Percentiles rank a stretch among this genome's conserved stretches.
Conservation (phyloP, 2,888 invertebrate genomes). For the Tetragnatha montana region DNA sequence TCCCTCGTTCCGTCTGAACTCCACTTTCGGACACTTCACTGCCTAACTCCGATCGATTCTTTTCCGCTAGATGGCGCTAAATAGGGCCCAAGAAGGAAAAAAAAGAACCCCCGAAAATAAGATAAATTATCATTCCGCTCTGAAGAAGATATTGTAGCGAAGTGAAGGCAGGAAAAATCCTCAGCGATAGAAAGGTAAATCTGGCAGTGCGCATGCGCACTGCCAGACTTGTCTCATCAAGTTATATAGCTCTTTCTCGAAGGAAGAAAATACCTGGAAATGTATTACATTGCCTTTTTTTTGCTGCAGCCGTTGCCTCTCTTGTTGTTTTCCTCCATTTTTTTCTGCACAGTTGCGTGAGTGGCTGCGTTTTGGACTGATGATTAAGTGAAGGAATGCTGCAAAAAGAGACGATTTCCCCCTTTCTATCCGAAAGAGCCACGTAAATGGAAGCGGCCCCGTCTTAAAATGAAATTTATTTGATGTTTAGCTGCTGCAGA, state of each 20-base stretch:
- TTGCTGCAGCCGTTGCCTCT: not conserved
- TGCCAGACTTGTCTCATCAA: conserved; percentile 56
- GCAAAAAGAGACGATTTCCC: conserved; percentile 29
- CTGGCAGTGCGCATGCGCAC: conserved; percentile 41
- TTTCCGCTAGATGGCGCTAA: conserved; percentile 64
- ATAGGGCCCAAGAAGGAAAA: conserved; percentile 5
- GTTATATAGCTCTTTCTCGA: conserved; percentile 47
- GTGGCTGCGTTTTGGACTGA: conserved; percentile 64
- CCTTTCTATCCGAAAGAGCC: conserved; percentile 38
- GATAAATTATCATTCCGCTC: conserved; percentile 57
- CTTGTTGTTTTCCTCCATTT: conserved; percentile 19
- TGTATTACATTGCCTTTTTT: conserved; percentile 55
- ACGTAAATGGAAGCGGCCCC: conserved; percentile 53
- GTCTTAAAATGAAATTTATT: conserved; percentile 67
- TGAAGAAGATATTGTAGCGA: conserved; percentile 61
- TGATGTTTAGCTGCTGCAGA: conserved; percentile 60
- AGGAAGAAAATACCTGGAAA: conserved; percentile 42
- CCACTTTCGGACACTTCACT: conserved; percentile 21
- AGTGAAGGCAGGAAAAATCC: conserved; percentile 19
- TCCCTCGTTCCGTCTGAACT: conserved; percentile 4
- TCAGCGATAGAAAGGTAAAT: conserved; percentile 55
- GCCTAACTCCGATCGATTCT: conserved; percentile 52
- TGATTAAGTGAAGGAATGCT: conserved; percentile 62
- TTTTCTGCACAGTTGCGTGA: conserved; percentile 44
- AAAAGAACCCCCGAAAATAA: conserved; percentile 10